A percentile compares a stretch with the other conserved stretches of the same genome.
These are phyloP conservation scores for Zoanthus gigantus DNA, from an alignment of 92 coral and sea anemone genomes.

Conservation along the genomic window DNA sequence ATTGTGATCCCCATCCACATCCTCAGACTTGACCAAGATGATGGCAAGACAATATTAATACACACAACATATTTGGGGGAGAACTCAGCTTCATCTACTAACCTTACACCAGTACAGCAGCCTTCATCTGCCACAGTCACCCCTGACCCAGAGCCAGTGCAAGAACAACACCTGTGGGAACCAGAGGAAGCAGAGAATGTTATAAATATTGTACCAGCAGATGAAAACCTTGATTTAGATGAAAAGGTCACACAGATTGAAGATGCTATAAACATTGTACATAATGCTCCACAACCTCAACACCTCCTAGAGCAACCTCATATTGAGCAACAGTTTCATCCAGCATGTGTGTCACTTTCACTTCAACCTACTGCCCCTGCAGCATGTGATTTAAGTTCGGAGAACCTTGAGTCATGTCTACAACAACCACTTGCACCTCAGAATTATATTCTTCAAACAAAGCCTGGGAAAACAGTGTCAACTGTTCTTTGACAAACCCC, in stretches of 20 bases:
- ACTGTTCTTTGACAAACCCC: too few relatives aligned
- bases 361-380: constrained; percentile 32
- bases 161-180: constrained; percentile 20
- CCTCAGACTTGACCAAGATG: constrained; percentile 38
- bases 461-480: too few relatives aligned
- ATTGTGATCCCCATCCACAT: constrained; percentile 18
- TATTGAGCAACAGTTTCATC: constrained; percentile 7
- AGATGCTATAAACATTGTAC: constrained; percentile 8
- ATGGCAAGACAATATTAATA: constrained; percentile 12
- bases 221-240: constrained; percentile 47
- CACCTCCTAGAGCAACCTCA: constrained; percentile 37
- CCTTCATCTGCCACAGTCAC: not conserved
- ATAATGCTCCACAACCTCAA: constrained; percentile 12
- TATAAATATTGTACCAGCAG: constrained; percentile 32
- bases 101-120: not conserved
- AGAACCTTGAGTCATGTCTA: not conserved
- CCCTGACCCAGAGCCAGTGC: constrained; percentile 1
- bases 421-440: constrained; percentile 28
- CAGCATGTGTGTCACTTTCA: constrained; percentile 23
- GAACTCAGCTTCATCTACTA: constrained; percentile 18
- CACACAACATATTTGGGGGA: constrained; percentile 18
- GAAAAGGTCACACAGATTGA: constrained; percentile 16
- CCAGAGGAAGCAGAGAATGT: constrained; percentile 17
- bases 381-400: constrained; percentile 7
- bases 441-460: constrained; percentile 14